These are phyloP conservation scores for Pegoplata infirma DNA, from an alignment of 2,888 invertebrate genomes.

Conservation along the genomic window DNA sequence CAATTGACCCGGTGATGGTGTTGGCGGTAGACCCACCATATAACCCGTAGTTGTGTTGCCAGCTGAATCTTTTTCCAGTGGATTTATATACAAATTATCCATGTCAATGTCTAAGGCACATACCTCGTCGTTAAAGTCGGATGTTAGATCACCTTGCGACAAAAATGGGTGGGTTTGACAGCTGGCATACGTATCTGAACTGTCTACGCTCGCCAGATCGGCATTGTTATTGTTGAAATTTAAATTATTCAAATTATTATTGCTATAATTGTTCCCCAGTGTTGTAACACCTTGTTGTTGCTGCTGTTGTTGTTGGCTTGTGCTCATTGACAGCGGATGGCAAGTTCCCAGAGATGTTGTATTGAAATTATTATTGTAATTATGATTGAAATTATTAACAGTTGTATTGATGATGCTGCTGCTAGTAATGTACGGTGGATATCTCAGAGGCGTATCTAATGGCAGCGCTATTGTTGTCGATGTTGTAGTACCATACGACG, in stretches of 20 bases:
- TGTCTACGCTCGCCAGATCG: conserved; percentile 82
- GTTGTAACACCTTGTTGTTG: conserved; percentile 64
- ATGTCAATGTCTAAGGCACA: conserved; percentile 80
- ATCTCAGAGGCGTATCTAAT: conserved; percentile 74
- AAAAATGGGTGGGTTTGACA: conserved; percentile 97
- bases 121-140: conserved; percentile 78
- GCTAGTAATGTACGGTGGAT: conserved; percentile 71
- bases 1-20: conserved; percentile 78
- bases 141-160: conserved; percentile 88
- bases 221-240: conserved; percentile 78
- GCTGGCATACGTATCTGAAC: conserved; percentile 97
- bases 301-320: conserved; percentile 66
- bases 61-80: conserved; percentile 83
- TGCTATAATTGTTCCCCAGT: conserved; percentile 68
- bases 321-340: conserved; percentile 65
- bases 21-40: conserved; percentile 71
- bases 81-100: conserved; percentile 93
- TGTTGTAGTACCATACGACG: conserved; percentile 76
- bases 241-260: conserved; percentile 73
- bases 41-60: conserved; percentile 69
- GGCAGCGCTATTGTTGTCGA: conserved; percentile 77
- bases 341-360: conserved; percentile 70
- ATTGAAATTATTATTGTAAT: conserved; percentile 76
- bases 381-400: conserved; percentile 74
- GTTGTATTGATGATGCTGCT: conserved; percentile 62